A percentile compares a stretch with the other conserved stretches of the same genome.
phyloP scores from a whole-genome alignment of 2,797 vertebrate genomes.

The Glyptemys insculpta region DNA sequence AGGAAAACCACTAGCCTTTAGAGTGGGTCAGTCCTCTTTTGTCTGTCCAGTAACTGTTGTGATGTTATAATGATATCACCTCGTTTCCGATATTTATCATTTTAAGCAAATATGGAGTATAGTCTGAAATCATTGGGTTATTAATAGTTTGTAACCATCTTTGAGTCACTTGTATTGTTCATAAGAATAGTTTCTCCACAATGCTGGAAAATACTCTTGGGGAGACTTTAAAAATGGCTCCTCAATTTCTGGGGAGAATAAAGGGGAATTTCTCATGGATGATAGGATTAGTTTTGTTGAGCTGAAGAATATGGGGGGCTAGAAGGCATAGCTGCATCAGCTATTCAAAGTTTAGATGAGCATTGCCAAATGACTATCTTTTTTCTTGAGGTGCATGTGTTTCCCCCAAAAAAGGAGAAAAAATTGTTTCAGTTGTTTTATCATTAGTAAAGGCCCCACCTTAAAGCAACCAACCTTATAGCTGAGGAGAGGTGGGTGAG shows the following conservation, averaged over 20 bases:
- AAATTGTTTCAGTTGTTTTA: fast-evolving
- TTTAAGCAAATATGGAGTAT: neutral
- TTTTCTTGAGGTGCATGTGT: neutral
- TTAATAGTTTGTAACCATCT: neutral
- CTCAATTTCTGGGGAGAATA: neutral
- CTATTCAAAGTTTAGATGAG: neutral
- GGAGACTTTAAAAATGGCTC: neutral
- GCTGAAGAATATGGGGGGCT: neutral
- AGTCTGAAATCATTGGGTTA: neutral
- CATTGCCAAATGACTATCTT: neutral
- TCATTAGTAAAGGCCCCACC: neutral
- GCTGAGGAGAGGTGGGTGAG: neutral
- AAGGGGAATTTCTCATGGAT: neutral
- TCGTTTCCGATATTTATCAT: neutral
- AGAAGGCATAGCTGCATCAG: neutral
- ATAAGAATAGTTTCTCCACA: neutral
- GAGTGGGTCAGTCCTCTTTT: slow-evolving; percentile 92
- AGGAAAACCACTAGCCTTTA: slow-evolving; percentile 93
- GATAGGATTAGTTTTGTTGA: neutral
- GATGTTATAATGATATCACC: neutral
- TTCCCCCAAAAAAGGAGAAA: neutral
- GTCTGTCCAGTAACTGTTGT: slow-evolving; percentile 53
- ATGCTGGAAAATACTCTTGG: neutral
- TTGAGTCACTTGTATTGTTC: neutral
- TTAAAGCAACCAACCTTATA: neutral